phyloP scores from a whole-genome alignment of 2,888 invertebrate genomes.

The Ischnura elegans region DNA sequence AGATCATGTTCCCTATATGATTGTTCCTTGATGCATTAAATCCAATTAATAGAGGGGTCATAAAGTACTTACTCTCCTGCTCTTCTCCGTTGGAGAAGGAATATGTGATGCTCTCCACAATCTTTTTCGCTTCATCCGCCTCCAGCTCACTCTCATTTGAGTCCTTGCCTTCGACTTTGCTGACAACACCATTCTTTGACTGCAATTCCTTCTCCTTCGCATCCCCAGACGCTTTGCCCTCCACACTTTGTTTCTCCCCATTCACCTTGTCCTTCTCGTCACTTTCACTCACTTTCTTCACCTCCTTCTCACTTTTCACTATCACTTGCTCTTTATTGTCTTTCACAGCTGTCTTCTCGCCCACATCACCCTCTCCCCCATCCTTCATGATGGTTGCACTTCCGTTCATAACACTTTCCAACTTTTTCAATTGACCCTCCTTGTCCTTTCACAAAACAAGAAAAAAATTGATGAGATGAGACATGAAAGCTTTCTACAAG shows the following conservation, averaged over 20 bases:
- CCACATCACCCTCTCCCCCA: conserved; percentile 69
- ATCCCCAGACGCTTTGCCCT: conserved; percentile 62
- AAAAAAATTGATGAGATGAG: not conserved
- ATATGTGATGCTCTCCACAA: conserved; percentile 93
- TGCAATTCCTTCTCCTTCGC: conserved; percentile 17
- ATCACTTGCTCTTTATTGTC: conserved; percentile 74
- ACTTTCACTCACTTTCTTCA: conserved; percentile 67
- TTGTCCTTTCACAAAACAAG: conserved; percentile 7
- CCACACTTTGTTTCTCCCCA: conserved; percentile 55
- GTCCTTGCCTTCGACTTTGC: conserved; percentile 9
- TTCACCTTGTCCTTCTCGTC: conserved; percentile 77
- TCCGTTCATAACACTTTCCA: not conserved
- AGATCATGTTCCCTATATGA: too few species aligned
- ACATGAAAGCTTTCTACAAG: too few species aligned
- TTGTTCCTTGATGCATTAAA: too few species aligned
- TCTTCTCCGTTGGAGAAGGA: conserved; percentile 88
- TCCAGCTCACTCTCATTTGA: conserved; percentile 78
- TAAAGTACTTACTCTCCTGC: conserved; percentile 82
- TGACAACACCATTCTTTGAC: conserved; percentile 23
- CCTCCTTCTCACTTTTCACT: conserved; percentile 73
- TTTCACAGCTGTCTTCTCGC: conserved; percentile 76
- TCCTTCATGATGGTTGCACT: conserved; percentile 60
- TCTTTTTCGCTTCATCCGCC: conserved; percentile 93
- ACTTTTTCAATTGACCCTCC: not conserved
- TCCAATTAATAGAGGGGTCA: not conserved